Conservation (phyloP, 2,888 invertebrate genomes). For the Ormia ochracea region DNA sequence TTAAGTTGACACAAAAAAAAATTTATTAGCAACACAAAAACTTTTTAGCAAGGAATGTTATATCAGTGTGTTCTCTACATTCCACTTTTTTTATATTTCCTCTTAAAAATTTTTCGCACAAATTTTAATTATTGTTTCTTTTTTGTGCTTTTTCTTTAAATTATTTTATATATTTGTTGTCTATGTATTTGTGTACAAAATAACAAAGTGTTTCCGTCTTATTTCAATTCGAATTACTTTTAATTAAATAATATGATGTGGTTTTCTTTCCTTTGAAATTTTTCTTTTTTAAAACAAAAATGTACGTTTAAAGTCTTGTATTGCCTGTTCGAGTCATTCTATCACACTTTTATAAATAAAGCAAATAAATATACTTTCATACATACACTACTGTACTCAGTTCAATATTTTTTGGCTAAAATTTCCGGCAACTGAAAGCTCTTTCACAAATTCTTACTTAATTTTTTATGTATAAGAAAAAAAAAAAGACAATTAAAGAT, state of each 20-base stretch:
- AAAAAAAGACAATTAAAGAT: constrained; percentile 50
- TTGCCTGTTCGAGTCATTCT: constrained; percentile 43
- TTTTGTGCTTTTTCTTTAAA: background rate
- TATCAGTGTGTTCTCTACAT: constrained; percentile 16
- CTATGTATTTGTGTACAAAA: constrained; percentile 34
- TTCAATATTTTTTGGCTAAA: background rate
- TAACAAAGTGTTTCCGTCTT: constrained; percentile 4
- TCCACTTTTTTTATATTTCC: background rate
- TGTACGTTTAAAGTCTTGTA: background rate
- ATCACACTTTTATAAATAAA: background rate
- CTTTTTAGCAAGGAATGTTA: constrained; percentile 27
- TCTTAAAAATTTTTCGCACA: constrained; percentile 36
- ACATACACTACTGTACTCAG: constrained; percentile 2
- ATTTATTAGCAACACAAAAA: constrained; percentile 56
- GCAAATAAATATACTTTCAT: no score
- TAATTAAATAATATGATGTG: constrained; percentile 21
- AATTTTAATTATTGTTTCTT: no score
- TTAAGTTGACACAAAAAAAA: constrained; percentile 10
- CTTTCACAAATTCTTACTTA: background rate
- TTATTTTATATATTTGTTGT: background rate
- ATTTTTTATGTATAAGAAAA: background rate
- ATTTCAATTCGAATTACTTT: background rate
- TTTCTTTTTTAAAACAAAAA: constrained; percentile 10
- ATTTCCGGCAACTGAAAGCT: background rate
- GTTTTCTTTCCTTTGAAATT: constrained; percentile 19